Evolutionary conservation across 2,113 vertebrate genomes (phyloP).

Genomic region (Chionodraco myersi): DNA sequence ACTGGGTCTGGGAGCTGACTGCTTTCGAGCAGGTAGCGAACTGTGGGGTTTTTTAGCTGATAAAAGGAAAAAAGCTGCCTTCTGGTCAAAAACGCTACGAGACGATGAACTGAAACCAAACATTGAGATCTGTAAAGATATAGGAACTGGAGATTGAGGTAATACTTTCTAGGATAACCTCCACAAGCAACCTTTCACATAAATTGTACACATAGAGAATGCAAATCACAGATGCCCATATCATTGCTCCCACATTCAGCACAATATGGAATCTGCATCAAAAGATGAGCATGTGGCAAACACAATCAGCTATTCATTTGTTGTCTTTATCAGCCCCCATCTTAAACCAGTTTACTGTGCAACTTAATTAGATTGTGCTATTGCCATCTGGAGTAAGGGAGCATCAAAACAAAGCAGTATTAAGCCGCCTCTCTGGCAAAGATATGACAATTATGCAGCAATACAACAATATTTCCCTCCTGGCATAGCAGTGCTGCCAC

Average conservation of each 20-base stretch:
- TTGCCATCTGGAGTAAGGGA: conserved; percentile 57
- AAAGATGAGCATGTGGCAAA: conserved; percentile 41
- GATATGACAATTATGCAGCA: conserved; percentile 51
- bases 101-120: not conserved
- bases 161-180: not conserved
- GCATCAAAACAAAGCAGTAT: conserved; percentile 49
- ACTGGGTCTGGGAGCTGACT: not conserved
- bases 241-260: not conserved
- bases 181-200: not conserved
- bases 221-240: not conserved
- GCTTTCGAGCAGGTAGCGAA: no score
- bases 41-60: not conserved
- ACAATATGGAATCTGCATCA: conserved; percentile 30
- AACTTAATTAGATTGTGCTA: conserved; percentile 60
- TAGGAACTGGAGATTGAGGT: not conserved
- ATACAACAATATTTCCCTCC: conserved; percentile 54
- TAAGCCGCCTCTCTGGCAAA: conserved; percentile 45
- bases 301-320: conserved; percentile 58
- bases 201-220: not conserved
- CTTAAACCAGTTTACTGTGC: conserved; percentile 48
- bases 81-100: not conserved
- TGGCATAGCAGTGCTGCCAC: conserved; percentile 21
- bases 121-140: not conserved
- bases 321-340: conserved; percentile 48
- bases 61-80: not conserved